These are phyloP conservation scores for Dicaeum eximium DNA, from an alignment of 2,113 vertebrate species.

Conservation along the genomic window DNA sequence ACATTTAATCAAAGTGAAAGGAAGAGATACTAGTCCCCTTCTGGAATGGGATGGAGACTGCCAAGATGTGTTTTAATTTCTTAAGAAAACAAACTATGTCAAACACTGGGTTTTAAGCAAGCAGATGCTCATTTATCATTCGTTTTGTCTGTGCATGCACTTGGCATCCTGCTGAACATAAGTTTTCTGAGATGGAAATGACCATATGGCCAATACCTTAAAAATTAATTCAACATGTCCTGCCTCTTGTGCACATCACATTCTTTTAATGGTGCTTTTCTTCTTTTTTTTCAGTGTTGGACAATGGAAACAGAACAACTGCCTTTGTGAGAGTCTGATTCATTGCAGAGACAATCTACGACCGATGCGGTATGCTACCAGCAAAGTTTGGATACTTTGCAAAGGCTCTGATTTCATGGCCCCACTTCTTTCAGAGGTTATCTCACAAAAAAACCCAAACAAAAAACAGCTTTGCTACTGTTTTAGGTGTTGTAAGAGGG, in stretches of 20 bases:
- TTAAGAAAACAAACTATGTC: conserved; percentile 63
- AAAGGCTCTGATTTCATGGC: not conserved
- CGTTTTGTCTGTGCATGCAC: not conserved
- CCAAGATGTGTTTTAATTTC: conserved; percentile 65
- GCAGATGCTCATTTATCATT: conserved; percentile 66
- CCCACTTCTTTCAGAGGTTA: not conserved
- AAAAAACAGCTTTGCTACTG: not conserved
- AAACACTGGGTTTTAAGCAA: conserved; percentile 60
- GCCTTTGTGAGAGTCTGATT: not conserved
- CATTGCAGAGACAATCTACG: not conserved
- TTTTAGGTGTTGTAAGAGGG: not conserved
- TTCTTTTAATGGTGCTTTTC: conserved; percentile 1
- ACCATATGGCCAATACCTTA: conserved; percentile 45
- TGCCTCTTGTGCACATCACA: not conserved
- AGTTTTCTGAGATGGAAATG: conserved; percentile 58
- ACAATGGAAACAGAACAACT: conserved; percentile 22
- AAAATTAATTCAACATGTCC: conserved; percentile 45
- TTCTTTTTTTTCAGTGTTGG: not conserved
- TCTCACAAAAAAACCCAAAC: not conserved
- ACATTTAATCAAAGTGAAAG: conserved; percentile 64
- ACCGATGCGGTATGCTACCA: not conserved
- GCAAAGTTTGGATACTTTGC: not conserved
- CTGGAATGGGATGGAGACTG: conserved; percentile 53
- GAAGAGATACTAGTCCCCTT: conserved; percentile 42
- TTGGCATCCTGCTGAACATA: conserved; percentile 25